These are phyloP conservation scores for Epistrophe grossulariae DNA, from an alignment of 2,888 invertebrate species.

Conservation along the genomic window DNA sequence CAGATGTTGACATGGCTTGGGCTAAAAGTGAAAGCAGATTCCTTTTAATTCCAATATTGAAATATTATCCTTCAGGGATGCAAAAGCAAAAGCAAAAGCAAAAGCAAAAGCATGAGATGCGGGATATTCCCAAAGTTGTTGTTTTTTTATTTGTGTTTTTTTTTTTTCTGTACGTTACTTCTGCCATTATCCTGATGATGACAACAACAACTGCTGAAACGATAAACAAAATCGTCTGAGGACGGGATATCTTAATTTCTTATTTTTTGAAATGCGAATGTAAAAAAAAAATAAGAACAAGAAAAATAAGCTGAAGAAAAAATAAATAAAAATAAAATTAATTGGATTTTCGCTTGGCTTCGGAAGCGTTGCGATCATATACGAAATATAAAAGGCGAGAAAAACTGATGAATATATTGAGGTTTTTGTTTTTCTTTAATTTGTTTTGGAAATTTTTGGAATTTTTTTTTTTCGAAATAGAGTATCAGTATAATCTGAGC, in stretches of 20 bases:
- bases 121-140: slow-evolving; percentile 9
- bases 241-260: slow-evolving; percentile 13
- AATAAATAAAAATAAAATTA: slow-evolving; percentile 64
- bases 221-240: slow-evolving; percentile 18
- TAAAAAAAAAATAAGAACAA: background rate
- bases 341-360: slow-evolving; percentile 73
- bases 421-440: slow-evolving; percentile 37
- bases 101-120: background rate
- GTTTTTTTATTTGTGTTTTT: too few species aligned
- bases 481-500: background rate
- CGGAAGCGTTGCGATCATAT: slow-evolving; percentile 62
- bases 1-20: slow-evolving; percentile 53
- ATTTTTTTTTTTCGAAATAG: background rate
- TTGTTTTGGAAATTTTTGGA: slow-evolving; percentile 1
- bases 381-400: slow-evolving; percentile 46
- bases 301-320: slow-evolving; percentile 6
- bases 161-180: background rate
- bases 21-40: slow-evolving; percentile 31
- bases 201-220: slow-evolving; percentile 14
- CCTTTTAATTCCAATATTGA: slow-evolving; percentile 41
- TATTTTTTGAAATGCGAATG: background rate
- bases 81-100: background rate
- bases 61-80: slow-evolving; percentile 37
- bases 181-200: slow-evolving; percentile 19
- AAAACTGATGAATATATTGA: slow-evolving; percentile 47